Evolutionary conservation across 2,113 vertebrate species (phyloP), one percentile per base, ranked within the genome.

Genomic region (Camelus dromedarius): DNA sequence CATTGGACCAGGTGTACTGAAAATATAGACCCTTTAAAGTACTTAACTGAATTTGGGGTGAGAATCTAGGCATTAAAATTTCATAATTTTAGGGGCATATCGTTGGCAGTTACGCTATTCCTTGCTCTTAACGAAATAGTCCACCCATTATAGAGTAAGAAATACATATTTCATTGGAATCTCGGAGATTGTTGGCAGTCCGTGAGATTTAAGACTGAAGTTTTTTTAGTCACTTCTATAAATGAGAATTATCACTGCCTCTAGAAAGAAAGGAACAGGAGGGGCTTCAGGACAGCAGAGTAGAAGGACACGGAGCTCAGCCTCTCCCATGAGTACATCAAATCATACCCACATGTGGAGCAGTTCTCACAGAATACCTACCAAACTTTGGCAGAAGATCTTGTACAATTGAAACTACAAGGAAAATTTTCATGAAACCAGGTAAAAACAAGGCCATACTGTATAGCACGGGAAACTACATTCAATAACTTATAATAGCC

Each of bases 181-280:
- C 66, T 89, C 89, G n/a, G 72, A 89, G 9, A 70, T 50, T 82
- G 30, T 86, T 94, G 52, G 77, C 50, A 81, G 3, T 75, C 7
- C 24, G 50, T 60, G 18, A 62, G 52, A 82, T 80, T 81, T 94
- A 69, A 48, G 13, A 87, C 38, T 69, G 48, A 79, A 54, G 28
- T 48, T 76, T 85, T 84, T 95, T 83, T 89, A 42, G 35, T 85
- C 13, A 89, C 3, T 91, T 83, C 46, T 22, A 69, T 91, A 86
- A 92, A 58, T 88, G 28, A 56, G 10, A 90, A 30, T 80, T 80
- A 60, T 42, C 11, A 60, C 14, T 77, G 20, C 38, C 28, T 95
- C 38, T 86, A 91, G 26, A 96, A 93, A 82, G n/a, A 73, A 86
- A 62, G 19, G 26, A 89, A 81, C 12, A 67, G 73, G 38, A 38